phyloP scores from a whole-genome alignment of 2,113 vertebrate species.

The Rhinichthys klamathensis region DNA sequence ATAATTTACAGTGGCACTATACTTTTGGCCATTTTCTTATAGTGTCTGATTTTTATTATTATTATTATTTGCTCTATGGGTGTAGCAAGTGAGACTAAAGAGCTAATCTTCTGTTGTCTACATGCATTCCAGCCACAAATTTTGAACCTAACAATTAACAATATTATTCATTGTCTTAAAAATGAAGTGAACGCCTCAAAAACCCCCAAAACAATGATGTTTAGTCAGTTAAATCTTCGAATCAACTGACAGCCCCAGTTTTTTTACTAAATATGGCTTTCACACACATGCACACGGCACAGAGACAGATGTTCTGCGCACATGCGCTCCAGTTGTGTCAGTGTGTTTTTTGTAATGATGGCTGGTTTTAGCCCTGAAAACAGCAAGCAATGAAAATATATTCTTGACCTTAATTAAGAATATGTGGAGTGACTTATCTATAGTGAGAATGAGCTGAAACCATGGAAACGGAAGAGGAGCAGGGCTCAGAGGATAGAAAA shows the following conservation, averaged over 20 bases:
- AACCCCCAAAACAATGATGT: not conserved
- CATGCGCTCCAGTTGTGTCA: slow-evolving; percentile 45
- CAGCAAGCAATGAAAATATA: slow-evolving; percentile 55
- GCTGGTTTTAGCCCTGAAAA: slow-evolving; percentile 32
- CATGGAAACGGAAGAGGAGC: slow-evolving; percentile 64
- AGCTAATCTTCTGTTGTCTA: no score
- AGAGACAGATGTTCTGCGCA: slow-evolving; percentile 31
- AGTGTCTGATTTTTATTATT: no score
- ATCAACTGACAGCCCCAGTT: not conserved
- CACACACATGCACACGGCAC: slow-evolving; percentile 41
- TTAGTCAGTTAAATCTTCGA: not conserved
- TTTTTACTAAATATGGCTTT: slow-evolving; percentile 13
- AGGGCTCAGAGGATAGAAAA: slow-evolving; percentile 48
- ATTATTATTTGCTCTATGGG: no score
- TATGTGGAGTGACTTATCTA: slow-evolving; percentile 55
- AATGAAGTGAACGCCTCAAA: no score
- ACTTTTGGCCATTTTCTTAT: no score
- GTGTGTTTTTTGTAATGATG: slow-evolving; percentile 34
- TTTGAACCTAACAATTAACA: not conserved
- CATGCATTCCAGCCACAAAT: no score
- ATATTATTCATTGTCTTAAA: not conserved
- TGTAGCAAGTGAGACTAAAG: no score
- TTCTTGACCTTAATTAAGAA: slow-evolving; percentile 58
- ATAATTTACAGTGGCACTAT: no score
- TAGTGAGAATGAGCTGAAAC: slow-evolving; percentile 55